Evolutionary conservation across 2,888 invertebrate species (phyloP).

Genomic region (Agonopterix heracliana): DNA sequence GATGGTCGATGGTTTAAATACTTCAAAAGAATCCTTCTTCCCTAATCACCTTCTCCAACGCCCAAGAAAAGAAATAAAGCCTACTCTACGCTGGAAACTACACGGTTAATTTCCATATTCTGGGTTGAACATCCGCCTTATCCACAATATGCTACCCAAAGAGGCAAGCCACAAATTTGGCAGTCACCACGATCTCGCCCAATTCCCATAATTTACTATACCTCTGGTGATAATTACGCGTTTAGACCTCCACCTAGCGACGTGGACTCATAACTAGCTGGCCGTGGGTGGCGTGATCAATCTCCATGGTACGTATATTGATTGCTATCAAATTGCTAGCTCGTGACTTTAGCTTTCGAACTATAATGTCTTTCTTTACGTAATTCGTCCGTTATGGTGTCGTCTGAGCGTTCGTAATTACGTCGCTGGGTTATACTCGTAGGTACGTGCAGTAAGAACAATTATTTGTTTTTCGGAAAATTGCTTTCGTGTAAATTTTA

Average conservation of each 20-base stretch:
- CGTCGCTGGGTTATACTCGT: background rate
- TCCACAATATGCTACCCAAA: conserved; percentile 21
- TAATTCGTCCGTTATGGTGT: conserved; percentile 24
- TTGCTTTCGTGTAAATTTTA: no score
- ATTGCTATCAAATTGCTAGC: conserved; percentile 63
- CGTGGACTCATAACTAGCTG: conserved; percentile 8
- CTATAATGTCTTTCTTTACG: conserved; percentile 68
- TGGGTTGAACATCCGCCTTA: conserved; percentile 4
- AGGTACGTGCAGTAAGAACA: background rate
- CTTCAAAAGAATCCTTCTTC: no score
- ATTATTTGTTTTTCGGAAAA: background rate
- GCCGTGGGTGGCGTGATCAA: conserved; percentile 31
- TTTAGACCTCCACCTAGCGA: conserved; percentile 42
- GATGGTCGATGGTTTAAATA: no score
- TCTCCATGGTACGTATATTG: conserved; percentile 36
- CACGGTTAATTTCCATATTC: no score
- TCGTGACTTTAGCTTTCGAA: conserved; percentile 57
- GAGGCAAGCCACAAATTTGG: conserved; percentile 42
- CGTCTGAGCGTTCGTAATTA: conserved; percentile 2
- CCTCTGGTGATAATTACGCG: conserved; percentile 62
- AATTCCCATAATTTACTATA: conserved; percentile 58
- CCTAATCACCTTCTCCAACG: no score
- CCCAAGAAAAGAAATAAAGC: no score
- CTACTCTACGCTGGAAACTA: no score
- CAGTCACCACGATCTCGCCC: conserved; percentile 39